Base-by-base conservation (phyloP, 2,113 vertebrate genomes). In the Sceloporus tristichus region DNA sequence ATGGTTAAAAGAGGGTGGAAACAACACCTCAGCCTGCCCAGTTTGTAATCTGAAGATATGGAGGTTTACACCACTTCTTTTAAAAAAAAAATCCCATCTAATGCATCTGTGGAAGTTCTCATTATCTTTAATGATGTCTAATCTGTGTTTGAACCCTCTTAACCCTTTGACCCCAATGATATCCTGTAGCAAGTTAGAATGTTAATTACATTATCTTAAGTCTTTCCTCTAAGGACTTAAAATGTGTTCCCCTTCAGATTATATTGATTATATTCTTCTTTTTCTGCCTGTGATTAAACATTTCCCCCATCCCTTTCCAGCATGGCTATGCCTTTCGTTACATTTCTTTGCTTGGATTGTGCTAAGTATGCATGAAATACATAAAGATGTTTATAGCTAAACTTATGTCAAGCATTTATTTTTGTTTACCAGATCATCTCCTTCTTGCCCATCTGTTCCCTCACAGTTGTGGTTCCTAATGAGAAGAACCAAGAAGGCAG, bases 191-290 rank as follows among this genome's bases (percentile, higher is more conserved):
- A 84, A 88, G 80, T 70, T 78, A 38, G 74, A 83, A 62, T 83
- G 87, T 84, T 88, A 88, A 88, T 84, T 78, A 88, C 62, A 83
- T 70, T 70, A 83, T 42, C n/a, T 84, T 88, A 84, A 88, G 87
- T 42, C 16, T 88, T 88, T 70, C 62, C 62, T 84, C 74, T 84
- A 70, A 78, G n/a, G 74, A 48, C 74, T 84, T 84, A 78, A 83
- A 77, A 38, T 66, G 42, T 54, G 62, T 68, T 70, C n/a, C 42
- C 53, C 4, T 84, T 84, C 59, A 40, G 29, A 42, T 68, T 84
- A 48, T 19, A 38, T 18, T 38, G 48, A 84, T 70, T 84, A 83
- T 75, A 53, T 86, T 66, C 29, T 40, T 56, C 5, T 84, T 83
- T 76, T 40, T 53, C 59, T 77, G 40, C 25, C 82, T 76, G 8